These are phyloP conservation scores for Capreolus pygargus DNA, from an alignment of 2,113 vertebrate species.

Conservation along the genomic window DNA sequence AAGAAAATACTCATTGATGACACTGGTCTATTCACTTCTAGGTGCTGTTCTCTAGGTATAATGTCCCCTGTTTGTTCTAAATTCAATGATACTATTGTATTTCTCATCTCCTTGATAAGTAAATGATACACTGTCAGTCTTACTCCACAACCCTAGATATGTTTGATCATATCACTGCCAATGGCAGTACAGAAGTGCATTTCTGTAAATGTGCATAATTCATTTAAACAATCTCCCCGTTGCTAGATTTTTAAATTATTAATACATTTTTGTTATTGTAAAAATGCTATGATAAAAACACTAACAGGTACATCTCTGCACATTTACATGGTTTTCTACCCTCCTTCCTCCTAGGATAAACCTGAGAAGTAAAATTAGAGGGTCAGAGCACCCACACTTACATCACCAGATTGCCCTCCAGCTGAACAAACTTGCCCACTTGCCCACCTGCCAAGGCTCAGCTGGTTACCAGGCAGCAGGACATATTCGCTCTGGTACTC, in stretches of 20 bases:
- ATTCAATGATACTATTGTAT: fast-evolving
- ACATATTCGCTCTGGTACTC: fast-evolving
- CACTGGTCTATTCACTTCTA: neutral
- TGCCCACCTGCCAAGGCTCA: neutral
- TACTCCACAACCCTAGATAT: too few relatives aligned
- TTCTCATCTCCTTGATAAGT: neutral
- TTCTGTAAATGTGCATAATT: neutral
- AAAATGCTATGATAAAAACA: neutral
- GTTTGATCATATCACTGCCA: neutral
- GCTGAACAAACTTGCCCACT: neutral
- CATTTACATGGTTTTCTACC: too few relatives aligned
- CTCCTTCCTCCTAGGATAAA: neutral
- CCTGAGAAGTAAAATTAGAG: neutral
- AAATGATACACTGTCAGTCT: fast-evolving
- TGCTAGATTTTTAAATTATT: neutral
- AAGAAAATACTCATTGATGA: neutral
- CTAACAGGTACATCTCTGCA: neutral
- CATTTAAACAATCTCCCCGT: neutral
- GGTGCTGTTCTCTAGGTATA: neutral
- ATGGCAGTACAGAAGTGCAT: fast-evolving
- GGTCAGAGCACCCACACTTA: neutral
- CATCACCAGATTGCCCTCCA: neutral
- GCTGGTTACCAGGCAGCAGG: neutral
- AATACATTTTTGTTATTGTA: neutral
- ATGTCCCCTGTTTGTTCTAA: neutral